phyloP scores from a whole-genome alignment of 2,113 vertebrate genomes.

The Macheiramphus alcinus region DNA sequence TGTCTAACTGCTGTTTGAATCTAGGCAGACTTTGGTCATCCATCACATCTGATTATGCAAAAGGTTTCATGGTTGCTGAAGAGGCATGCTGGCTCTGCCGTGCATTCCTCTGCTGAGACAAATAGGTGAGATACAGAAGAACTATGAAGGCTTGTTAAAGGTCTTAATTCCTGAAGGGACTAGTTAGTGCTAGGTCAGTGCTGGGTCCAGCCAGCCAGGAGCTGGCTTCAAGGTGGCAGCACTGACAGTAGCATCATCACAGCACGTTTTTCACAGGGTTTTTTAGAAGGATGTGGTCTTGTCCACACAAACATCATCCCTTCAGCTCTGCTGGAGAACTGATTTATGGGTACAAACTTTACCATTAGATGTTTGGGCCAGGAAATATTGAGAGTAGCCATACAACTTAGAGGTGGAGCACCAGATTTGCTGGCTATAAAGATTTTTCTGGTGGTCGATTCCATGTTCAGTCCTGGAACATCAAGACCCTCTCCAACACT shows the following conservation, averaged over 20 bases:
- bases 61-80: background rate
- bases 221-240: background rate
- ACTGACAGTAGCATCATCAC: background rate
- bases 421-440: background rate
- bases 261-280: background rate
- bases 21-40: background rate
- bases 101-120: background rate
- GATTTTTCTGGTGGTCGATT: background rate
- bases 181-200: background rate
- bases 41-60: background rate
- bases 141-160: background rate
- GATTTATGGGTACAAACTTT: background rate
- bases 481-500: background rate
- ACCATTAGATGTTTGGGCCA: background rate
- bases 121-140: background rate
- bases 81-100: background rate
- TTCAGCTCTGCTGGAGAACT: background rate
- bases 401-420: background rate
- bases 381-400: background rate
- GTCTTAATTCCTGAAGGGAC: background rate
- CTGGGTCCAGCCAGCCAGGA: background rate
- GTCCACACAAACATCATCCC: background rate
- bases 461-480: background rate
- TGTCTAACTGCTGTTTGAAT: background rate
- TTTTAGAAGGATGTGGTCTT: background rate